Conservation (phyloP, 2,888 invertebrate species). For the Drosophila tripunctata region DNA sequence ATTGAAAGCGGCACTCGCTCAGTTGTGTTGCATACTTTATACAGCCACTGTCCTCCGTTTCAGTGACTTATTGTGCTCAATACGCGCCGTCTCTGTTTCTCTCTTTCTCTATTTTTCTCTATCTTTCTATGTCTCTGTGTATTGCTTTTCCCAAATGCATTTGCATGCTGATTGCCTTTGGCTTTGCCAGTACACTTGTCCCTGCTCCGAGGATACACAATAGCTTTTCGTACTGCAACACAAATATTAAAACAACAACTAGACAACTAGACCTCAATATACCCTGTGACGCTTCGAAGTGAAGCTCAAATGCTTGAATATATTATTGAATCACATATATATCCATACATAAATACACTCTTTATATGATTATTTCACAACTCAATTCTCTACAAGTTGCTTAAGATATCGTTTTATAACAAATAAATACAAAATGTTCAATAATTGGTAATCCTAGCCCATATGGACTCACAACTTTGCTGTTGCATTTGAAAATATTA, state of each 20-base stretch:
- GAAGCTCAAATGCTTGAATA: too few species aligned
- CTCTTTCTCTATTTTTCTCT: neutral
- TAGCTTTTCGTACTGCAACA: conserved; percentile 36
- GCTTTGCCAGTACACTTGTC: conserved; percentile 11
- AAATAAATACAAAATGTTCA: too few species aligned
- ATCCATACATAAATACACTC: too few species aligned
- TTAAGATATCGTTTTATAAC: too few species aligned
- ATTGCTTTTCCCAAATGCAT: conserved; percentile 52
- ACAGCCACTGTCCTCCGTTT: conserved; percentile 14
- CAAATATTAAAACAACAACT: conserved; percentile 2
- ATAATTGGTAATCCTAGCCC: too few species aligned
- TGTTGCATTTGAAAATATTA: too few species aligned
- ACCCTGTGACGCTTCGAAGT: too few species aligned
- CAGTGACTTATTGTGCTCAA: conserved; percentile 44
- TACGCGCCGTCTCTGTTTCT: conserved; percentile 15
- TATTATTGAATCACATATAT: too few species aligned
- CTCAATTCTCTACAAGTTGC: too few species aligned
- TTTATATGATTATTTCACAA: too few species aligned
- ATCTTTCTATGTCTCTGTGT: neutral
- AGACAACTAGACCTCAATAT: neutral
- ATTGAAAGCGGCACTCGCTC: conserved; percentile 38
- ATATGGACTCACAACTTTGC: too few species aligned
- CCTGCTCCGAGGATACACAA: conserved; percentile 20
- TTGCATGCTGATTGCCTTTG: conserved; percentile 66
- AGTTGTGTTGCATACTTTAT: conserved; percentile 31